Evolutionary conservation across 2,888 invertebrate species (phyloP).

Genomic region (Melieria crassipennis): DNA sequence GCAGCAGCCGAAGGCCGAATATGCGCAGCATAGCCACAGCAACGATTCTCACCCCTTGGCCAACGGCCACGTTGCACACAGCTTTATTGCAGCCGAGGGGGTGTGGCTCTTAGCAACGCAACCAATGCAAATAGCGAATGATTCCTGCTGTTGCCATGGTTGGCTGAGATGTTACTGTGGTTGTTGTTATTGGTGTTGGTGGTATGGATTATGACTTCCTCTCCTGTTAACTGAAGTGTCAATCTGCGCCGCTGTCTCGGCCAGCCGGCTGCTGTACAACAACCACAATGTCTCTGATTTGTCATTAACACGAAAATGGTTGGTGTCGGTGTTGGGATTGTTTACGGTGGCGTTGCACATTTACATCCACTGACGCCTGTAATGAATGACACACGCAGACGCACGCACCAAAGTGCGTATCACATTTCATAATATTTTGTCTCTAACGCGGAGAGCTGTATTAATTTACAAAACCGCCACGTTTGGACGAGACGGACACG

Average conservation of each 20-base stretch:
- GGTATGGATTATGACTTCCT: too few relatives aligned
- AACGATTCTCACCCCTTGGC: too few relatives aligned
- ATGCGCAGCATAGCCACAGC: too few relatives aligned
- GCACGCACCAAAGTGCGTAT: slow-evolving; percentile 39
- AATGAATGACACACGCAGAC: slow-evolving; percentile 28
- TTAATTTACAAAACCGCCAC: slow-evolving; percentile 27
- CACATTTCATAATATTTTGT: slow-evolving; percentile 62
- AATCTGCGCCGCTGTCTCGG: too few relatives aligned
- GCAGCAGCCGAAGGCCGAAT: too few relatives aligned
- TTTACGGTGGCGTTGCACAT: neutral
- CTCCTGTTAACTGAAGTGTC: too few relatives aligned
- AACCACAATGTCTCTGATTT: too few relatives aligned
- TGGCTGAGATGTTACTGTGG: neutral
- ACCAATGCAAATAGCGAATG: slow-evolving; percentile 34
- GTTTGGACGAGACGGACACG: slow-evolving; percentile 5
- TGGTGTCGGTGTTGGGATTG: too few relatives aligned
- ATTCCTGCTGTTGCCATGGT: too few relatives aligned
- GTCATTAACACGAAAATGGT: too few relatives aligned
- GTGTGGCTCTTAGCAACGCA: slow-evolving; percentile 44
- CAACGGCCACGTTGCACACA: too few relatives aligned
- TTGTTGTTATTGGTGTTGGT: neutral
- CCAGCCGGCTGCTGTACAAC: too few relatives aligned
- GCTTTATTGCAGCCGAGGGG: neutral
- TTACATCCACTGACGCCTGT: slow-evolving; percentile 9
- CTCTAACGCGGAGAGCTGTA: slow-evolving; percentile 37